phyloP scores from a whole-genome alignment of 1,140 invertebrate species.

The Drosophila obscura region DNA sequence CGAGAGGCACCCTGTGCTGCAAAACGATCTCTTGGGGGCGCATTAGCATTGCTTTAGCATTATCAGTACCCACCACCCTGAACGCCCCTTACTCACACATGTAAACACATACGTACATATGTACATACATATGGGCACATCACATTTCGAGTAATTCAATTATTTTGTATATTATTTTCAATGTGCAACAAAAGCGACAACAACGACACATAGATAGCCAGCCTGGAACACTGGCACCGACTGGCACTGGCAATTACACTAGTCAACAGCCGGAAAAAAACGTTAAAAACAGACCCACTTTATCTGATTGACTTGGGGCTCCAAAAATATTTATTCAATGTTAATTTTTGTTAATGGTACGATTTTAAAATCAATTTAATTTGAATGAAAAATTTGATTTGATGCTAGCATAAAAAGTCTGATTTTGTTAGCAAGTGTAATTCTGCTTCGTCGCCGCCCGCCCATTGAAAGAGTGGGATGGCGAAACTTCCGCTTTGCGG shows the following conservation, averaged over 20 bases:
- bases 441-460: slow-evolving; percentile 58
- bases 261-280: slow-evolving; percentile 33
- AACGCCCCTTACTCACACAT: slow-evolving; percentile 61
- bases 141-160: slow-evolving; percentile 70
- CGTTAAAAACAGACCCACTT: neutral
- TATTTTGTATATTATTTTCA: slow-evolving; percentile 82
- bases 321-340: too few relatives aligned
- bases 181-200: slow-evolving; percentile 80
- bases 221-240: slow-evolving; percentile 65
- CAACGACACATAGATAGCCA: slow-evolving; percentile 25
- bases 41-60: slow-evolving; percentile 21
- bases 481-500: slow-evolving; percentile 55
- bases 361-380: too few relatives aligned
- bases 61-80: slow-evolving; percentile 55
- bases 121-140: slow-evolving; percentile 10
- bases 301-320: too few relatives aligned
- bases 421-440: neutral
- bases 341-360: too few relatives aligned
- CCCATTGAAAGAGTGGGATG: slow-evolving; percentile 52
- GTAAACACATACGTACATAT: neutral
- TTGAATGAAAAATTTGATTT: too few relatives aligned
- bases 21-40: too few relatives aligned
- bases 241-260: slow-evolving; percentile 74
- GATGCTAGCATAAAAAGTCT: too few relatives aligned
- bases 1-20: slow-evolving; percentile 5